A percentile compares a stretch with the other conserved stretches of the same genome.
phyloP scores from a whole-genome alignment of 2,888 invertebrate species.

The Neocrepidodera transversa region DNA sequence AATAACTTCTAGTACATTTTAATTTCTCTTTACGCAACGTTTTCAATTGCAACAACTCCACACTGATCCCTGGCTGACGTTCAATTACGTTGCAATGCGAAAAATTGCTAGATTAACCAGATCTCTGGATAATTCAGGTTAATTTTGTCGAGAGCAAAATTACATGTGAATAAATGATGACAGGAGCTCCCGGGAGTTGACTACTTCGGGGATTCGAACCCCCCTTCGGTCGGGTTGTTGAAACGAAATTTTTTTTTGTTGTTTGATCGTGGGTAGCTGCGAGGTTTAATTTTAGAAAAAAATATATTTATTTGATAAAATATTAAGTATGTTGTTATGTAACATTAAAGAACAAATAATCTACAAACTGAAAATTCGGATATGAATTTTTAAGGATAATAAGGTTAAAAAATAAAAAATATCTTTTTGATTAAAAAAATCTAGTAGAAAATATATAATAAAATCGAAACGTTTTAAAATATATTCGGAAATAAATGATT shows the following conservation, averaged over 20 bases:
- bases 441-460: no score
- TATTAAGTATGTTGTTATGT: no score
- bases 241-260: not conserved
- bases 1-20: not conserved
- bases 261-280: not conserved
- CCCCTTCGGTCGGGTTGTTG: not conserved
- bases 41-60: not conserved
- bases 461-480: no score
- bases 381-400: no score
- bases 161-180: conserved; percentile 57
- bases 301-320: no score
- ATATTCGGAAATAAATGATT: no score
- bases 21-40: not conserved
- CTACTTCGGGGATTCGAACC: not conserved
- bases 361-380: no score
- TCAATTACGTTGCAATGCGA: conserved; percentile 28
- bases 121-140: conserved; percentile 56
- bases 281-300: not conserved
- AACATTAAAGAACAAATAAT: no score
- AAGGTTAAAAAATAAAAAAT: no score
- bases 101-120: conserved; percentile 47
- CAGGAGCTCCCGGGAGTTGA: conserved; percentile 44
- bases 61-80: conserved; percentile 25
- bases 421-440: no score
- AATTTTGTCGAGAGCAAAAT: conserved; percentile 56